Evolutionary conservation across 2,888 invertebrate genomes (phyloP), one percentile per base, ranked within the genome.

Genomic region (Drepanosiphum platanoidis): DNA sequence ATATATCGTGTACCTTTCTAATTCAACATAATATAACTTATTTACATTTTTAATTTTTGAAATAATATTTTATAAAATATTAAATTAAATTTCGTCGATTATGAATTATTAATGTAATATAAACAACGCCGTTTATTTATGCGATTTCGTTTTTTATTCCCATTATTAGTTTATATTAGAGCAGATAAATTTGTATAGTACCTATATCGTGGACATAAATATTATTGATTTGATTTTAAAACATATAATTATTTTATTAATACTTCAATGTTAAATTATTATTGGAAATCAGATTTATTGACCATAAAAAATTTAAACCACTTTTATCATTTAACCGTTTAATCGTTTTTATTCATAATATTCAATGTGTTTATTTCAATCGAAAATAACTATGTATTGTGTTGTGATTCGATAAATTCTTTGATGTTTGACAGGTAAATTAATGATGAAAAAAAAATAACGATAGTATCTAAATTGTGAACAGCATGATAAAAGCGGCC

Each of bases 401-500:
- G 3, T 68, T 46, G 34, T 79, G 46, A 79, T 79, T 79, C 70
- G 7, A 58, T 58, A 70, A 70, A 80, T 80, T 58, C 46, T 36
- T 52, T 58, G 52, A 70, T 27, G 80, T 34, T 1, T 70, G 68
- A 4, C 68, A 30, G 32, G 32, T 32, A 42, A 42, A 42, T 78
- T 66, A 72, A 58, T 39, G 32, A 61, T 22, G 34, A 18, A 66
- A 52, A 27, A 13, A 83, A 83, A 36, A 22, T 11, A 34, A 58
- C 52, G 71, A 61, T 80, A 68, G 52, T 13, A 68, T 80, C 46
- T 68, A 46, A 72, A 72, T 72, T 42, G 71, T 58, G 42, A 72
- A 72, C 81, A 42, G 30, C 32, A 81, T 36, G 81, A 72, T 81
- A 72, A 81, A 81, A 81, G 15, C 71, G 68, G 27, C 58, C 15